Evolutionary conservation across 2,113 vertebrate species (phyloP), one percentile per base, ranked within the genome.

Genomic region (Alosa alosa): DNA sequence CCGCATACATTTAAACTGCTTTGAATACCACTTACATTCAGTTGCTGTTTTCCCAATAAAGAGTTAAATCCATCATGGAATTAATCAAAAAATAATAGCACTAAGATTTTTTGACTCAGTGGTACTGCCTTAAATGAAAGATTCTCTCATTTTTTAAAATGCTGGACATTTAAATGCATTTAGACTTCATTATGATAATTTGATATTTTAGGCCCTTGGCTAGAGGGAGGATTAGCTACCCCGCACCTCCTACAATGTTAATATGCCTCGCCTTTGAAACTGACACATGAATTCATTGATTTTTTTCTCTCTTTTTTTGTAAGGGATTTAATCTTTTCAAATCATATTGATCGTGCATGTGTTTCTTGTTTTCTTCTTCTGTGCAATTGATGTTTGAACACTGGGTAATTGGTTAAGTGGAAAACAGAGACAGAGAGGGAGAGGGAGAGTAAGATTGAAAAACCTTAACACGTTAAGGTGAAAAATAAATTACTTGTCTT

Each of bases 181-280:
- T 95, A 94, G 92, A 93, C 88, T 93, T 96, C 90, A 93, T 95
- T 96, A 95, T 95, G 94, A 94, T 96, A 95, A 95, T 96, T 94
- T 95, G 90, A 94, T 94, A 94, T 95, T 96, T 95, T 92, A 92
- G 93, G 90, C 93, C 92, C 86, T 94, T 93, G 88, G 91, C 94
- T 93, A 57, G 89, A 91, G 93, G 95, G 93, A 86, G 92, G 92
- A 94, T 94, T 92, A 92, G 91, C 90, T 88, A 84, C 88, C 88
- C 86, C 91, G 88, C 91, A 91, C 90, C 90, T 93, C 93, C 94
- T 88, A 90, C 90, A 95, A 94, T 94, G 91, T 91, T 95, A 93
- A 94, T 78, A 78, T 94, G 91, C 87, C 86, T 86, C 47, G 90
- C 91, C 92, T 95, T 94, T 92, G 93, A 93, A 94, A 94, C 88